phyloP scores from a whole-genome alignment of 2,888 invertebrate species.

The Hanleya hanleyi region DNA sequence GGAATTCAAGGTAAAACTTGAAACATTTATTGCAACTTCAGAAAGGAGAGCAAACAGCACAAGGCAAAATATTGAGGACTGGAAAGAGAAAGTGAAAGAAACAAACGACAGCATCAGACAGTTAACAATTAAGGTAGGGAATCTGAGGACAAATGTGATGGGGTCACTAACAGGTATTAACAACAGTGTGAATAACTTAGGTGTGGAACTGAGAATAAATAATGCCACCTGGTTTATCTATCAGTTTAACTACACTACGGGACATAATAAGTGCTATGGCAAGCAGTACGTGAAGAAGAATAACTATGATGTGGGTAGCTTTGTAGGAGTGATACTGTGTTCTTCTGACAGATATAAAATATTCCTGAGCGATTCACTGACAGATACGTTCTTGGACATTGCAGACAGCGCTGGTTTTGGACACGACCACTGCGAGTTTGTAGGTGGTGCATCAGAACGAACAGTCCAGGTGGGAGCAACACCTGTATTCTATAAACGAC shows the following conservation, averaged over 20 bases:
- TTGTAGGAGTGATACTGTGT: conserved; percentile 9
- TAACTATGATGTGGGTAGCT: not conserved
- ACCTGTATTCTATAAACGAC: not conserved
- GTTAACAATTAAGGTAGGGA: not conserved
- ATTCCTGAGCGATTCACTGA: conserved; percentile 5
- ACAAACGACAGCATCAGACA: not conserved
- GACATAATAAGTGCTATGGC: not conserved
- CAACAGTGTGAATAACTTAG: not conserved
- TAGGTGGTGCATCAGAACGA: conserved; percentile 1
- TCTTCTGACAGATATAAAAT: conserved; percentile 10
- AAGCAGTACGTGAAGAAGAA: conserved; percentile 2
- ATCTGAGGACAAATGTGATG: not conserved
- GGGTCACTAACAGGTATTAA: not conserved
- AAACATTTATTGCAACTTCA: not conserved
- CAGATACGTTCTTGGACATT: conserved; percentile 5
- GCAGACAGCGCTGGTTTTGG: conserved; percentile 13
- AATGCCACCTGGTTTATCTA: not conserved
- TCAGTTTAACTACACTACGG: not conserved
- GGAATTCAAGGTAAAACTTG: not conserved
- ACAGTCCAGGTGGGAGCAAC: not conserved
- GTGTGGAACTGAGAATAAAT: not conserved
- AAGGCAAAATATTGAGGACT: not conserved
- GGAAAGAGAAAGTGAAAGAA: not conserved
- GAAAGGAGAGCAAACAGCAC: not conserved
- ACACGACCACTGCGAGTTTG: conserved; percentile 17